Evolutionary conservation across 2,797 vertebrate species (phyloP), one percentile per base, ranked within the genome.

Genomic region (Naso thynnoides): DNA sequence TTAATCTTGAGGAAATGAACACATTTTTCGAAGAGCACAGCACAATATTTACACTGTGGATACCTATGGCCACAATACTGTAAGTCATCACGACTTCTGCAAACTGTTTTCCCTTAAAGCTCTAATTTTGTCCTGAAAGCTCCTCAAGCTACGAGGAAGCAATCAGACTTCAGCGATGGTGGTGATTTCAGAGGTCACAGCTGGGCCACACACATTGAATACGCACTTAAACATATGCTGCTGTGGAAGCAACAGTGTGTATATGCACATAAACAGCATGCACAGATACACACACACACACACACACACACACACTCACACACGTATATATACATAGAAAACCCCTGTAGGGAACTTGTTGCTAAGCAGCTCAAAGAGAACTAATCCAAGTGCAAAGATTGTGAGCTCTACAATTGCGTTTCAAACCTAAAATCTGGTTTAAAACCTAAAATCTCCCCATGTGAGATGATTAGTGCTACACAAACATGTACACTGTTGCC

Each of bases 351-450:
- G 53, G 76, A 73, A 76, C 39, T 29, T 39, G 56, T 54, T 70
- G 57, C 78, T 80, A 84, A 87, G 80, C 84, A 79, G 82, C 89
- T 89, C 83, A 80, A 64, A 59, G 62, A 80, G 24, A 80, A 78
- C 42, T 84, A 83, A 88, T 89, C 78, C 81, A 76, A 84, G 73
- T 67, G 72, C 70, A 78, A 84, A 85, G 81, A 85, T 58, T 59
- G 52, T 47, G 49, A 86, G 84, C 63, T 68, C 42, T 33, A 13
- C 75, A 71, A 72, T 83, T 70, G 68, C 58, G 42, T 86, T 83
- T 76, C 23, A 70, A 82, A 70, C 3, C 44, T 47, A 53, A 73
- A 78, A 77, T 75, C 76, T 82, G 78, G 41, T 78, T 79, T 74
- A 76, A 84, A 87, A 62, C 16, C 70, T 52, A 42, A 79, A 80